Evolutionary conservation across 1,140 invertebrate genomes (phyloP).

Genomic region (Venustaconcha ellipsiformis): DNA sequence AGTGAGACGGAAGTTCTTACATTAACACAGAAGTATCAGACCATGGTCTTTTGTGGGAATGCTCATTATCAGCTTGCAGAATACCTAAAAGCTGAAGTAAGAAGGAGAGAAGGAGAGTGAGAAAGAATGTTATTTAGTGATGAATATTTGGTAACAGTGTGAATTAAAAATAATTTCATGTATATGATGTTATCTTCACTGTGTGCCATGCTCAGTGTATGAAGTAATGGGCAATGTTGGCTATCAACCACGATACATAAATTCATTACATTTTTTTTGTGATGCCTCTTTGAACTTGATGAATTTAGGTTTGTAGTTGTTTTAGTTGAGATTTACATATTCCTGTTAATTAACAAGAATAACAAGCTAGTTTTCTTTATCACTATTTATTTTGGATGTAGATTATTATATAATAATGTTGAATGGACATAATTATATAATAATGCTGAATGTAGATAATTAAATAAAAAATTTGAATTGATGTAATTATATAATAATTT

Average conservation of each 20-base stretch:
- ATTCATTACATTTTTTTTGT: not conserved
- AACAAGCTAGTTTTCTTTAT: not conserved
- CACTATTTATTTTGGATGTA: constrained; percentile 2
- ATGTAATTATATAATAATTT: not conserved
- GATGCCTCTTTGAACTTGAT: no score
- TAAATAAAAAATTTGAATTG: not conserved
- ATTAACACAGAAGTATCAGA: constrained; percentile 75
- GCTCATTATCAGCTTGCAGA: constrained; percentile 77
- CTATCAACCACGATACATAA: not conserved
- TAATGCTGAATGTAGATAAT: not conserved
- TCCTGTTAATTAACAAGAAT: not conserved
- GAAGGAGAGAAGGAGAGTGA: not conserved
- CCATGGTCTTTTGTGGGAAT: constrained; percentile 78
- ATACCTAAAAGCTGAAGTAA: constrained; percentile 78
- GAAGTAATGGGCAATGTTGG: not conserved
- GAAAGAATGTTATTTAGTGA: not conserved
- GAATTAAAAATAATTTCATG: not conserved
- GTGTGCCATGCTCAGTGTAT: not conserved
- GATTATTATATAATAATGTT: not conserved
- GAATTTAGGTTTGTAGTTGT: no score
- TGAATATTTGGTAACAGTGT: not conserved
- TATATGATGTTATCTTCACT: constrained; percentile 6
- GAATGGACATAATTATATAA: not conserved
- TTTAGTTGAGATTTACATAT: no score
- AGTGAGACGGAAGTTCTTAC: constrained; percentile 72